A percentile compares a stretch with the other conserved stretches of the same genome.
These are phyloP conservation scores for Acrobasis consociella DNA, from an alignment of 2,888 invertebrate genomes.

Conservation along the genomic window DNA sequence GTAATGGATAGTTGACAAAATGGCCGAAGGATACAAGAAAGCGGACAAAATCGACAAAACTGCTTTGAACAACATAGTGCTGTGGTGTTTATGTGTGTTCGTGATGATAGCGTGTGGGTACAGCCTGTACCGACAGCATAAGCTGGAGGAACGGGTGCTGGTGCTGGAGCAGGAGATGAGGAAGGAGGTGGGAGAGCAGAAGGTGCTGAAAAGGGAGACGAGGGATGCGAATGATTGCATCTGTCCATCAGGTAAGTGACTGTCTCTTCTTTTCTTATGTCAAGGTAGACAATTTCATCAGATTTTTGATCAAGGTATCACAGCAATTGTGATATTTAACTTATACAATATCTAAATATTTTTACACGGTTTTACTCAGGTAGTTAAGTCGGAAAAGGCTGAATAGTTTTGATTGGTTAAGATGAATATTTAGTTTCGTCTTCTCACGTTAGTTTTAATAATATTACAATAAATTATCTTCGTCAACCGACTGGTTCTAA, in stretches of 20 bases:
- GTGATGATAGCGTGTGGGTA: constrained; percentile 64
- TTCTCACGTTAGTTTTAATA: no score
- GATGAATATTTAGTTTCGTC: no score
- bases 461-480: no score
- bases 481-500: no score
- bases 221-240: constrained; percentile 70
- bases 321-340: no score
- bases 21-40: constrained; percentile 54
- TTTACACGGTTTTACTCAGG: no score
- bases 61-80: constrained; percentile 66
- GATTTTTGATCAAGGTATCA: no score
- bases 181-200: constrained; percentile 35
- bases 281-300: no score
- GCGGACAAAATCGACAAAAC: constrained; percentile 53
- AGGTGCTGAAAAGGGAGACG: constrained; percentile 54
- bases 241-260: constrained; percentile 70
- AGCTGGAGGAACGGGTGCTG: constrained; percentile 64
- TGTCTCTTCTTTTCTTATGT: not conserved
- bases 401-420: no score
- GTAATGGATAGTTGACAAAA: constrained; percentile 34
- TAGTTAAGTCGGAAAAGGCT: no score
- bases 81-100: constrained; percentile 72
- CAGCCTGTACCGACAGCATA: constrained; percentile 66
- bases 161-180: constrained; percentile 52
- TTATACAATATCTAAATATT: no score